Evolutionary conservation across 2,888 invertebrate species (phyloP).

Genomic region (Rotaria magnacalcarata): DNA sequence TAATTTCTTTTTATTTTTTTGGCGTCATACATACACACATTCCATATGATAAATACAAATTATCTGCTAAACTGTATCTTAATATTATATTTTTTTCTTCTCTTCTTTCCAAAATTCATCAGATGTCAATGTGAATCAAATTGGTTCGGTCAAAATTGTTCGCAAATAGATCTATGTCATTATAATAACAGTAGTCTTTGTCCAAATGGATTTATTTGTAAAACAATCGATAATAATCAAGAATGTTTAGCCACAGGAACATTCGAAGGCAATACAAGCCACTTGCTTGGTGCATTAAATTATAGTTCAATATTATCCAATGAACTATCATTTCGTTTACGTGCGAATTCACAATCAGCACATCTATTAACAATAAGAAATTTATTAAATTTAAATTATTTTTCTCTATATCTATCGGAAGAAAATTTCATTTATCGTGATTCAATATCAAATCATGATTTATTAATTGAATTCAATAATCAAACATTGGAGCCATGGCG

Average conservation of each 20-base stretch:
- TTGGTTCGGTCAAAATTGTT: slow-evolving; percentile 12
- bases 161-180: background rate
- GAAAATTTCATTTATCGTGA: background rate
- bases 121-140: slow-evolving; percentile 25
- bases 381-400: background rate
- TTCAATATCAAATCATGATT: background rate
- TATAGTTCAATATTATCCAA: background rate
- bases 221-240: slow-evolving; percentile 5
- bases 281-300: background rate
- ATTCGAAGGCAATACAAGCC: background rate
- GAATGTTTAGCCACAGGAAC: slow-evolving; percentile 13
- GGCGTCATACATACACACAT: background rate
- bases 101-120: background rate
- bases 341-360: background rate
- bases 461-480: background rate
- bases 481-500: background rate
- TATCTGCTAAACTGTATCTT: background rate
- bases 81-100: background rate
- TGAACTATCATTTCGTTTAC: slow-evolving; percentile 24
- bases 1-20: background rate
- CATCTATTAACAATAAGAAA: slow-evolving; percentile 25
- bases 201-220: background rate
- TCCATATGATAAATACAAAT: background rate
- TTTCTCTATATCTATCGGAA: background rate
- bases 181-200: background rate